Conservation (phyloP, 2,888 invertebrate genomes). For the Cerceris rybyensis region DNA sequence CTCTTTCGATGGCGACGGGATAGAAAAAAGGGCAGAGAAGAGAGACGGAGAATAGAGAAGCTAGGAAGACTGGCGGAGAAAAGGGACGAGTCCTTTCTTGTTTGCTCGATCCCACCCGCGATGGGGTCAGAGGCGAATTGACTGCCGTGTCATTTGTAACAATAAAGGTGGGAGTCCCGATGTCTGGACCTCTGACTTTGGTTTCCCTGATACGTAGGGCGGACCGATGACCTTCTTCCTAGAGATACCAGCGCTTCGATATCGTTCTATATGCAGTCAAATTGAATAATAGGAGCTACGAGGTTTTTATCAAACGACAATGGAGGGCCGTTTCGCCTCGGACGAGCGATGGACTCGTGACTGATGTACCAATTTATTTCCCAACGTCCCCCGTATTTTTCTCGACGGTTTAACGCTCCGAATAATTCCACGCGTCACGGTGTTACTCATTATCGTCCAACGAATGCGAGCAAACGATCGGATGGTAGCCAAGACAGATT, state of each 20-base stretch:
- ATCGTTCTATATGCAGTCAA: conserved; percentile 45
- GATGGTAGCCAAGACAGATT: too few species aligned
- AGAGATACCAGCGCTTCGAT: conserved; percentile 41
- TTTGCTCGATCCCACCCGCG: conserved; percentile 63
- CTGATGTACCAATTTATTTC: conserved; percentile 55
- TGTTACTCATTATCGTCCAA: conserved; percentile 24
- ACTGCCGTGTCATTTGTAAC: conserved; percentile 74
- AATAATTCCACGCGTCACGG: conserved; percentile 28
- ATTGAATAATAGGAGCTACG: conserved; percentile 54
- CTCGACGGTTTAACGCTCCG: conserved; percentile 15
- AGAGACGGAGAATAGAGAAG: conserved; percentile 3
- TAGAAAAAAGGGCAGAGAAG: conserved; percentile 20
- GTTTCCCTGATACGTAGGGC: conserved; percentile 52
- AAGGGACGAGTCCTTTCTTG: conserved; percentile 53
- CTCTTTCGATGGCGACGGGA: conserved; percentile 60
- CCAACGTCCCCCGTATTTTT: conserved; percentile 34
- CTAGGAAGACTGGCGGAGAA: conserved; percentile 18
- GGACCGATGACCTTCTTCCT: conserved; percentile 42
- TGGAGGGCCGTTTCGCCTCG: conserved; percentile 11
- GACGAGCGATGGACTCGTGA: conserved; percentile 20
- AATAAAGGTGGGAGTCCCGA: conserved; percentile 67
- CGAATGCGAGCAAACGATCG: conserved; percentile 30
- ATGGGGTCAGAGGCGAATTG: conserved; percentile 66
- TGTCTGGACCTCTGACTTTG: conserved; percentile 61
- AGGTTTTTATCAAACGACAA: conserved; percentile 52